Percentiles rank a stretch among this genome's conserved stretches.
These are phyloP conservation scores for Brachionus asplanchnoidis DNA, from an alignment of 1,140 invertebrate species.

Conservation along the genomic window DNA sequence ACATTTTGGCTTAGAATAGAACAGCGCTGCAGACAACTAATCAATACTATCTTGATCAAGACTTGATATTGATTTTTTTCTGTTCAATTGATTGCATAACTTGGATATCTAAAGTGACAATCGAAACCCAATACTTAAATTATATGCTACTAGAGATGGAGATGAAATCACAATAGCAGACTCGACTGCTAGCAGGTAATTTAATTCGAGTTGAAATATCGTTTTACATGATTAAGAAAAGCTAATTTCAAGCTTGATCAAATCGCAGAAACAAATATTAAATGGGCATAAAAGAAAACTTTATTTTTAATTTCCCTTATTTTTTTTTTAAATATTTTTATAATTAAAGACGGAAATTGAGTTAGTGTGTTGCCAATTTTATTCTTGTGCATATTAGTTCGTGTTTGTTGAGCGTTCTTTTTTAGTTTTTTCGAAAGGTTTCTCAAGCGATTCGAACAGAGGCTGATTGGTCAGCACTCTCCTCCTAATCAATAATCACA, in stretches of 20 bases:
- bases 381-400: background rate
- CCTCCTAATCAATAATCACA: background rate
- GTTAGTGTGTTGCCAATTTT: background rate
- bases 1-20: slow-evolving; percentile 1
- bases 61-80: background rate
- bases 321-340: background rate
- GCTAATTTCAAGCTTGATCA: slow-evolving; percentile 37
- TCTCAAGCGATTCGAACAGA: background rate
- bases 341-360: slow-evolving; percentile 25
- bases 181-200: background rate
- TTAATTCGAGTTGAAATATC: slow-evolving; percentile 25
- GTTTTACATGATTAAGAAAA: slow-evolving; percentile 27
- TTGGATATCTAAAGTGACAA: slow-evolving; percentile 10
- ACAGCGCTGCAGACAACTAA: background rate
- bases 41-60: slow-evolving; percentile 5
- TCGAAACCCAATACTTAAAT: slow-evolving; percentile 6
- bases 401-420: background rate
- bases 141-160: background rate
- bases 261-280: slow-evolving; percentile 5
- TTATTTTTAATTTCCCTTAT: slow-evolving; percentile 22
- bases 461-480: background rate
- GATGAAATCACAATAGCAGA: background rate
- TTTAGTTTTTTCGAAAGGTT: background rate
- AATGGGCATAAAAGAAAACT: slow-evolving; percentile 5
- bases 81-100: slow-evolving; percentile 6